Percentiles rank a stretch among this genome's conserved stretches.
phyloP scores from a whole-genome alignment of 2,113 vertebrate genomes.

The Raphicerus campestris region DNA sequence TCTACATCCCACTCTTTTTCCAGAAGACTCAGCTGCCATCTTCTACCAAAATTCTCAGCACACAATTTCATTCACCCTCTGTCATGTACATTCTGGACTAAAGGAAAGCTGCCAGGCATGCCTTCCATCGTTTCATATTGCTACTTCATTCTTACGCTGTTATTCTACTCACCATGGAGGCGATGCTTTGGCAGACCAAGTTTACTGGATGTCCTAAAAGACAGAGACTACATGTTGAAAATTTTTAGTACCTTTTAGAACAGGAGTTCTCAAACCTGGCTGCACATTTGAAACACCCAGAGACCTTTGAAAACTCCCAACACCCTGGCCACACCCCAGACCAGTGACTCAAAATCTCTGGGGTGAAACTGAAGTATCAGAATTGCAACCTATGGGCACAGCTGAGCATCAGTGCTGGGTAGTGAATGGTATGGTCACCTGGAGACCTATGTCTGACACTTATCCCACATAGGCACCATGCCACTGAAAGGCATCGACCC shows the following conservation, averaged over 20 bases:
- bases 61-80: not conserved
- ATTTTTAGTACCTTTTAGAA: not conserved
- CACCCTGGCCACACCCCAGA: not conserved
- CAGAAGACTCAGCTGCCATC: not conserved
- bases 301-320: not conserved
- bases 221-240: conserved; percentile 22
- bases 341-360: not conserved
- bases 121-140: not conserved
- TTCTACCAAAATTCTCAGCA: conserved; percentile 6
- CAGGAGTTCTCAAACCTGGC: conserved; percentile 21
- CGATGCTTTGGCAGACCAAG: not conserved
- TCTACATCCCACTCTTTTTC: not conserved
- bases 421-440: not conserved
- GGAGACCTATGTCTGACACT: not conserved
- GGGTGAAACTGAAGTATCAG: not conserved
- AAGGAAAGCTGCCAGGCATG: not conserved
- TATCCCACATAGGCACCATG: not conserved
- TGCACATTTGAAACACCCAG: not conserved
- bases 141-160: not conserved
- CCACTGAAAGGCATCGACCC: not conserved
- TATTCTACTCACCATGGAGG: not conserved
- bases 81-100: conserved; percentile 22
- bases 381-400: not conserved
- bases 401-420: not conserved
- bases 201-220: conserved; percentile 19